Evolutionary conservation across 2,113 vertebrate species (phyloP).

Genomic region (Anthoscopus minutus): DNA sequence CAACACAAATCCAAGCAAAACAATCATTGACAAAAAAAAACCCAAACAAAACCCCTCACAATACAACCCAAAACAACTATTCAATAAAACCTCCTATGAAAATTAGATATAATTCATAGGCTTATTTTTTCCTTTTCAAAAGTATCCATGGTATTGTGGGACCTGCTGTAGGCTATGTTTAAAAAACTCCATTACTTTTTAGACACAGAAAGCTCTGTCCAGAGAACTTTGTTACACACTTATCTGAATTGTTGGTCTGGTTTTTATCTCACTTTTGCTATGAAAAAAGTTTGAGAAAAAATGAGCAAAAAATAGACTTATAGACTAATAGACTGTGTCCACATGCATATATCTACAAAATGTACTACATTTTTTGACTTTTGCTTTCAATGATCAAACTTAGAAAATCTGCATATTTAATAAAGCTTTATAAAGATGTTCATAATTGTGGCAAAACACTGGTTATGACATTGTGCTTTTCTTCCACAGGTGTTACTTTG

Average conservation of each 20-base stretch:
- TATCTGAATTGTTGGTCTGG: not conserved
- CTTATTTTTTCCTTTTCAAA: not conserved
- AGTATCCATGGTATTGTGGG: fast-evolving
- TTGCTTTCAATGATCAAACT: not conserved
- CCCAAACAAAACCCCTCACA: fast-evolving
- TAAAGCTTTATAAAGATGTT: not conserved
- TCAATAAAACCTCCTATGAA: fast-evolving
- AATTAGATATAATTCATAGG: not conserved
- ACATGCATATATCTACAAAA: fast-evolving
- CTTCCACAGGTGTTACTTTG: not conserved
- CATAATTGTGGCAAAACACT: not conserved
- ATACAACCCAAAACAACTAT: fast-evolving
- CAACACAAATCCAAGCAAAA: not conserved
- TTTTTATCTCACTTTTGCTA: not conserved
- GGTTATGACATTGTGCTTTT: not conserved
- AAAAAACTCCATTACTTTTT: not conserved
- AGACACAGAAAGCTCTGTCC: not conserved
- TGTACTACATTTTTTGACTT: not conserved
- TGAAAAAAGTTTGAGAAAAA: not conserved
- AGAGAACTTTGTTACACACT: not conserved
- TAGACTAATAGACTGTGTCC: not conserved
- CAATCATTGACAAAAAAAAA: not conserved
- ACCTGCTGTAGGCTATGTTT: not conserved
- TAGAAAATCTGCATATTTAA: not conserved
- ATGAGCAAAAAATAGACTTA: not conserved